Conservation (phyloP, 2,797 vertebrate genomes). For the Thunnus albacares region DNA sequence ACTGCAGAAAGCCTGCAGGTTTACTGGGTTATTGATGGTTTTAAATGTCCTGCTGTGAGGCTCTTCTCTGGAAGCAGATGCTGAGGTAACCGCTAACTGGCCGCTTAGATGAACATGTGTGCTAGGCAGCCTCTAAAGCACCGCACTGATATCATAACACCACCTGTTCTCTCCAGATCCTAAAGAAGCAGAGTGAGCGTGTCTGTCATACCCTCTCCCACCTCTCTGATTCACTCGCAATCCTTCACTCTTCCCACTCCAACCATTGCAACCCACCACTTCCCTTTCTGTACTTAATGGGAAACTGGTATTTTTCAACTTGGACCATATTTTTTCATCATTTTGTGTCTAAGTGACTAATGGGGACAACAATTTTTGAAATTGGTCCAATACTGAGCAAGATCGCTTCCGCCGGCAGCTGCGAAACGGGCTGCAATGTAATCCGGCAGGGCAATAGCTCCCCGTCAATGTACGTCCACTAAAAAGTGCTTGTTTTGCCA, state of each 20-base stretch:
- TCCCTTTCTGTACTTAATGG: conserved; percentile 6
- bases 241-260: conserved; percentile 3
- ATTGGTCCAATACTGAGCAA: no score
- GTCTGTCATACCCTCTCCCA: conserved; percentile 40
- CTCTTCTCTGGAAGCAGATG: conserved; percentile 72
- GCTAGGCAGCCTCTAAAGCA: conserved; percentile 72
- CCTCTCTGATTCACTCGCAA: conserved; percentile 44
- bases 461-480: no score
- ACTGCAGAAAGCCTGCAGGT: conserved; percentile 52
- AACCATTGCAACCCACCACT: neutral
- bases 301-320: no score
- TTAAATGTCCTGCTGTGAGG: conserved; percentile 68
- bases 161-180: conserved; percentile 79
- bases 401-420: no score
- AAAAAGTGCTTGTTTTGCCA: no score
- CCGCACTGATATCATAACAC: conserved; percentile 77
- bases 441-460: no score
- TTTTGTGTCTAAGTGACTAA: no score
- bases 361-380: no score
- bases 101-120: conserved; percentile 78
- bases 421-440: no score
- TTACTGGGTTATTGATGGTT: conserved; percentile 69
- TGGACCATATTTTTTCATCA: no score
- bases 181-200: conserved; percentile 46
- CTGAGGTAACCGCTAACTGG: conserved; percentile 75